Evolutionary conservation across 2,113 vertebrate species (phyloP).

Genomic region (Procavia capensis): DNA sequence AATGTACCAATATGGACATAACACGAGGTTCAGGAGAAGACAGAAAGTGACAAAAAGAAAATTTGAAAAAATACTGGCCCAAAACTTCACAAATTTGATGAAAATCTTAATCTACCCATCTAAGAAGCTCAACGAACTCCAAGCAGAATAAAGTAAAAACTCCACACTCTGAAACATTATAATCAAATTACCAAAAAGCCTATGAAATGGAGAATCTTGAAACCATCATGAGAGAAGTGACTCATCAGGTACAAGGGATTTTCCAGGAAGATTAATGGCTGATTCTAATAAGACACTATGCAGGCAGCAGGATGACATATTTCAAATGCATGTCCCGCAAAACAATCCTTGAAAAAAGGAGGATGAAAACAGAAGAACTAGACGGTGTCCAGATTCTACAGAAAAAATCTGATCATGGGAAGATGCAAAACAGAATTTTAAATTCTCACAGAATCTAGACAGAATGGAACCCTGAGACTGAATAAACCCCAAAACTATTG

Average conservation of each 20-base stretch:
- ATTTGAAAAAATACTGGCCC: not conserved
- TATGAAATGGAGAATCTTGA: slow-evolving; percentile 15
- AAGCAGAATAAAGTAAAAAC: slow-evolving; percentile 23
- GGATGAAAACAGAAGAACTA: not conserved
- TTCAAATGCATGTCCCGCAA: not conserved
- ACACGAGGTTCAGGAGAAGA: not conserved
- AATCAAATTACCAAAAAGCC: not conserved
- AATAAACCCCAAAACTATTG: too few relatives aligned
- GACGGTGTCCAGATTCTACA: too few relatives aligned
- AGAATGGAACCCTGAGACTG: too few relatives aligned
- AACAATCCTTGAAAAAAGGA: not conserved
- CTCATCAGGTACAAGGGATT: not conserved
- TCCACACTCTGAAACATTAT: not conserved
- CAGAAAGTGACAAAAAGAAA: not conserved
- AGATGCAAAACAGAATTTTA: too few relatives aligned
- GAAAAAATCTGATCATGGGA: too few relatives aligned
- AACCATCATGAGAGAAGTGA: not conserved
- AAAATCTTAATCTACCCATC: not conserved
- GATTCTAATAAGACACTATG: not conserved
- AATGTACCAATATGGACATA: not conserved
- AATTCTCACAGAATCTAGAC: too few relatives aligned
- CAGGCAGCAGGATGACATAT: not conserved
- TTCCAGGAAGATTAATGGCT: not conserved
- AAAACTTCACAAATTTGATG: not conserved
- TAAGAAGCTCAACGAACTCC: not conserved